Conservation (phyloP, 1,140 invertebrate genomes). For the Zaprionus tsacasi region DNA sequence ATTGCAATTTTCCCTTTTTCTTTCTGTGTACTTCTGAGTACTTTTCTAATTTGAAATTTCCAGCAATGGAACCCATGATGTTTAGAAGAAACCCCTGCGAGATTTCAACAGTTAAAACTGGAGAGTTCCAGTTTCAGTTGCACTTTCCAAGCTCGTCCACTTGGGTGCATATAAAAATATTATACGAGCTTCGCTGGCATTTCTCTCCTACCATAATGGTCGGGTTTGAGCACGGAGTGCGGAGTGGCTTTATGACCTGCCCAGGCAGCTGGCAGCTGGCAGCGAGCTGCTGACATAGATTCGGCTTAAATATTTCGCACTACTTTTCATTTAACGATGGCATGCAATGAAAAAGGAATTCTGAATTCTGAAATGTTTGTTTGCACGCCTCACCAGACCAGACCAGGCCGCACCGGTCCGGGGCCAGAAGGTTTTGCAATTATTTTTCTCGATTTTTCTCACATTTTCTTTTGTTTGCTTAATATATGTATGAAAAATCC, state of each 20-base stretch:
- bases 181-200: constrained; percentile 33
- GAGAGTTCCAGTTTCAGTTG: neutral
- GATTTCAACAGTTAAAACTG: neutral
- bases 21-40: neutral
- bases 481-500: constrained; percentile 47
- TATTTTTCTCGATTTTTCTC: constrained; percentile 33
- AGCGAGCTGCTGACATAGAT: constrained; percentile 67
- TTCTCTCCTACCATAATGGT: constrained; percentile 12
- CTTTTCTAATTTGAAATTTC: neutral
- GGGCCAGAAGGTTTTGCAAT: neutral
- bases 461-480: constrained; percentile 63
- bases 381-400: constrained; percentile 19
- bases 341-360: constrained; percentile 66
- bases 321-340: constrained; percentile 72
- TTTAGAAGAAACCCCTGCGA: neutral
- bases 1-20: neutral
- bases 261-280: neutral
- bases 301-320: constrained; percentile 69
- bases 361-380: constrained; percentile 52
- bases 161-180: constrained; percentile 28
- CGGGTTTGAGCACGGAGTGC: neutral
- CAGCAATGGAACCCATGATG: neutral
- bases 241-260: constrained; percentile 27
- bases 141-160: neutral
- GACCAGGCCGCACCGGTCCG: neutral